These are phyloP conservation scores for Drosophila monieri DNA, from an alignment of 2,888 invertebrate genomes.

Conservation along the genomic window DNA sequence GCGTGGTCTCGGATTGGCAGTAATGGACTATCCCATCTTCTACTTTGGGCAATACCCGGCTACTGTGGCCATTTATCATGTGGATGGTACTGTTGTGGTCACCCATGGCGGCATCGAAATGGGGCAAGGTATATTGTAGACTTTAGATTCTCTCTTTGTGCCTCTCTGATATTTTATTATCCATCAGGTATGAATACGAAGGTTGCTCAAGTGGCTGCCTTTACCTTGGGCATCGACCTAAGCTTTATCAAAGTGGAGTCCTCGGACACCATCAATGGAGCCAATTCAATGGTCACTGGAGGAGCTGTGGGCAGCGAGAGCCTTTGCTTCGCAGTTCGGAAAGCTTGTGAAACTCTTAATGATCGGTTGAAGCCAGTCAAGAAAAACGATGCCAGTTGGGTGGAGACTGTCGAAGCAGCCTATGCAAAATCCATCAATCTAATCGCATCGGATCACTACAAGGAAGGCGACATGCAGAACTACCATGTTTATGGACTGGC, in stretches of 20 bases:
- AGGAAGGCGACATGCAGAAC: constrained; percentile 84
- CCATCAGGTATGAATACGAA: constrained; percentile 85
- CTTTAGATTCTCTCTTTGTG: not conserved
- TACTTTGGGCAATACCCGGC: constrained; percentile 86
- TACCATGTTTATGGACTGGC: constrained; percentile 88
- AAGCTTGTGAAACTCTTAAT: constrained; percentile 88
- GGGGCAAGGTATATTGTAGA: constrained; percentile 90
- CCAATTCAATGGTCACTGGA: constrained; percentile 89
- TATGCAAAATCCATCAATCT: constrained; percentile 84
- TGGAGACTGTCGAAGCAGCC: constrained; percentile 78
- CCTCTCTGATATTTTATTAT: no score
- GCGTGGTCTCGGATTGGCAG: constrained; percentile 88
- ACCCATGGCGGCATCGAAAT: constrained; percentile 90
- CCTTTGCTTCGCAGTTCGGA: constrained; percentile 86
- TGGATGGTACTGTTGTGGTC: constrained; percentile 89
- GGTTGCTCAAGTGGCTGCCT: constrained; percentile 90
- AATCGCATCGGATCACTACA: constrained; percentile 86
- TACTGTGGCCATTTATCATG: constrained; percentile 88
- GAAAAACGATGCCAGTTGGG: constrained; percentile 85
- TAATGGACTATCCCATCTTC: constrained; percentile 88
- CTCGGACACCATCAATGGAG: constrained; percentile 86
- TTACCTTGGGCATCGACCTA: constrained; percentile 88
- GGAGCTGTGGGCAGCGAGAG: constrained; percentile 90
- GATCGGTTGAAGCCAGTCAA: constrained; percentile 86
- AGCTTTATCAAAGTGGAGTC: constrained; percentile 86